Percentiles rank a stretch among this genome's conserved stretches.
phyloP scores from a whole-genome alignment of 2,888 invertebrate species.

The Meiosimyza decipiens region DNA sequence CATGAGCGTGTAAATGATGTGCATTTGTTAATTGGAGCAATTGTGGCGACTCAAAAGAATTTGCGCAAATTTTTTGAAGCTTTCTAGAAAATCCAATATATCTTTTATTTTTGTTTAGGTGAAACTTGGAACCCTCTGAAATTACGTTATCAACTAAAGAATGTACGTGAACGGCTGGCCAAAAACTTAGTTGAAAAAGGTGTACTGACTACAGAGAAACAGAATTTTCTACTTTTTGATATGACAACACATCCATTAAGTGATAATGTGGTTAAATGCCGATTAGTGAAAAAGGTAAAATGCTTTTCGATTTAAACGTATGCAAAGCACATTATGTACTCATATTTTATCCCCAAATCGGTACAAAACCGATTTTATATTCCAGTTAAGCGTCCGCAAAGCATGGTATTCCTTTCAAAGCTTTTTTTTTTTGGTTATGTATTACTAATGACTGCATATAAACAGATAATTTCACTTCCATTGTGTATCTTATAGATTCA shows the following conservation, averaged over 20 bases:
- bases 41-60: no score
- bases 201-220: conserved; percentile 98
- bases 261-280: conserved; percentile 93
- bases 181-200: conserved; percentile 99
- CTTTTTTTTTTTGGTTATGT: neutral
- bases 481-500: conserved; percentile 78
- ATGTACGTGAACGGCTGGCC: conserved; percentile 97
- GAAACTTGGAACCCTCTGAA: conserved; percentile 99
- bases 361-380: neutral
- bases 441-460: neutral
- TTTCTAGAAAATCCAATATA: no score
- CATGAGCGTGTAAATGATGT: no score
- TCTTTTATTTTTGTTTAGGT: conserved; percentile 68
- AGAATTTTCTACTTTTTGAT: conserved; percentile 99
- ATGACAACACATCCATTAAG: conserved; percentile 99
- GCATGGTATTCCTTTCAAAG: neutral
- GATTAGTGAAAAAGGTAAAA: conserved; percentile 92
- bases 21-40: no score
- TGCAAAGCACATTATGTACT: no score
- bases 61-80: no score
- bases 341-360: neutral
- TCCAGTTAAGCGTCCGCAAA: neutral
- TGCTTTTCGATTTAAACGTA: neutral
- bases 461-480: conserved; percentile 43
- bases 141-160: conserved; percentile 96